These are phyloP conservation scores for Penaeus vannamei DNA, from an alignment of 1,140 invertebrate species.

Conservation along the genomic window DNA sequence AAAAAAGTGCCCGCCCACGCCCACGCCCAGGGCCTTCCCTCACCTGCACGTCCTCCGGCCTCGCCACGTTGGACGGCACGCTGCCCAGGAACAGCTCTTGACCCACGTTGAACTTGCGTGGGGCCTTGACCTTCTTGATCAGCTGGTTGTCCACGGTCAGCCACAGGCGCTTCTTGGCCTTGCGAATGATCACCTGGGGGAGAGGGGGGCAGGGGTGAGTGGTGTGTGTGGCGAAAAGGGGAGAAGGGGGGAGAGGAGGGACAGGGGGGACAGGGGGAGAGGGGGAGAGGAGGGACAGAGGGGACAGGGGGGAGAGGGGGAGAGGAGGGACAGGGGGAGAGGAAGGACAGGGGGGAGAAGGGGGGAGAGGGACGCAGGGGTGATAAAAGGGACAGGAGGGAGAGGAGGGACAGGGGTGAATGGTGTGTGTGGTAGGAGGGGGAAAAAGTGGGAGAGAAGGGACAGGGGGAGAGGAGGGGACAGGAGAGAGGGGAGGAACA, in stretches of 20 bases:
- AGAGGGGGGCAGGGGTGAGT: background rate
- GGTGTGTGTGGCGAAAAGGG: too few relatives aligned
- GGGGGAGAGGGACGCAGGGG: too few relatives aligned
- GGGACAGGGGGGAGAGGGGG: too few relatives aligned
- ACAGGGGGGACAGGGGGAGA: too few relatives aligned
- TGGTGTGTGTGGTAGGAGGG: too few relatives aligned
- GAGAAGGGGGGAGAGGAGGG: too few relatives aligned
- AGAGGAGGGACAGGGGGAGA: background rate
- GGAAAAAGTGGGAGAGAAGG: background rate
- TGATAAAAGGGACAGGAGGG: too few relatives aligned
- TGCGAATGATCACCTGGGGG: slow-evolving; percentile 56
- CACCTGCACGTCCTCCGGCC: background rate
- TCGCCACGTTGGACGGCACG: slow-evolving; percentile 21
- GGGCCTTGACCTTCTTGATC: slow-evolving; percentile 51
- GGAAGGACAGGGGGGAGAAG: too few relatives aligned
- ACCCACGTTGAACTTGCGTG: slow-evolving; percentile 56
- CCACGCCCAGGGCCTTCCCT: background rate
- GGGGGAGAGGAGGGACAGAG: too few relatives aligned
- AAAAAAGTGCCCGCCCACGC: too few relatives aligned
- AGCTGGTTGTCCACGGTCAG: slow-evolving; percentile 48
- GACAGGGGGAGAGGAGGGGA: too few relatives aligned
- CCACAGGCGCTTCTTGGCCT: slow-evolving; percentile 43
- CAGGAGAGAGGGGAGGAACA: too few relatives aligned
- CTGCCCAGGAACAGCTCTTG: slow-evolving; percentile 52
- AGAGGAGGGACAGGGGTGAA: background rate